A percentile compares a stretch with the other conserved stretches of the same genome.
These are phyloP conservation scores for Protonibea diacanthus DNA, from an alignment of 2,797 vertebrate genomes.

Conservation along the genomic window DNA sequence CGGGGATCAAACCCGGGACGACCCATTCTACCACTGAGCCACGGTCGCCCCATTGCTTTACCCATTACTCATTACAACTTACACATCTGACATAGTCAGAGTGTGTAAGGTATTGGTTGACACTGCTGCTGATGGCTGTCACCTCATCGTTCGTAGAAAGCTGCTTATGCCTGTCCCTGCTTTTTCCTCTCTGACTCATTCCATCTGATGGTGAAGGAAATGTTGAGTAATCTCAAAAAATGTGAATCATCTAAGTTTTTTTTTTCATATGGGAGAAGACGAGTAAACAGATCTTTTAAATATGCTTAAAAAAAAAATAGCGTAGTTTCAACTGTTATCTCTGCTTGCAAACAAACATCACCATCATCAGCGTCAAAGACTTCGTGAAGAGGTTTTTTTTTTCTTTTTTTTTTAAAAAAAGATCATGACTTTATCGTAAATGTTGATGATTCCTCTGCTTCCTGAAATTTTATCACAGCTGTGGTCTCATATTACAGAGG, in stretches of 20 bases:
- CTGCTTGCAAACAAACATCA: not conserved
- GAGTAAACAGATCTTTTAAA: not conserved
- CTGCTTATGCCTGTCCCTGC: constrained; percentile 13
- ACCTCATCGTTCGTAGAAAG: constrained; percentile 17
- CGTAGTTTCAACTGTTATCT: not conserved
- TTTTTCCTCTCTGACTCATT: constrained; percentile 17
- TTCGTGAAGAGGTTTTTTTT: not conserved
- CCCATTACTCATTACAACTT: constrained; percentile 54
- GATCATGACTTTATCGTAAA: constrained; percentile 28
- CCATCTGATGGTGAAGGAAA: constrained; percentile 21
- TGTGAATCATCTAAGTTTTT: not conserved
- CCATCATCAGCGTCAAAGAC: not conserved
- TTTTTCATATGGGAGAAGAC: not conserved
- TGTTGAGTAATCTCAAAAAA: constrained; percentile 1
- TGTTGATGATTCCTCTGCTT: constrained; percentile 54
- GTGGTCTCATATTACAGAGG: constrained; percentile 57
- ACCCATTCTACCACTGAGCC: too few species aligned
- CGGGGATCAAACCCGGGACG: too few species aligned
- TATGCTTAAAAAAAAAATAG: not conserved
- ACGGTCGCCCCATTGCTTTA: not conserved
- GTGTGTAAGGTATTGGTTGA: constrained; percentile 53
- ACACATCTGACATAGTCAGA: constrained; percentile 56
- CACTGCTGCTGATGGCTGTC: constrained; percentile 48
- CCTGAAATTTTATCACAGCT: constrained; percentile 57
- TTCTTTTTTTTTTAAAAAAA: not conserved